Evolutionary conservation across 1,140 invertebrate species (phyloP), one percentile per base, ranked within the genome.

Genomic region (Helicoverpa zea): DNA sequence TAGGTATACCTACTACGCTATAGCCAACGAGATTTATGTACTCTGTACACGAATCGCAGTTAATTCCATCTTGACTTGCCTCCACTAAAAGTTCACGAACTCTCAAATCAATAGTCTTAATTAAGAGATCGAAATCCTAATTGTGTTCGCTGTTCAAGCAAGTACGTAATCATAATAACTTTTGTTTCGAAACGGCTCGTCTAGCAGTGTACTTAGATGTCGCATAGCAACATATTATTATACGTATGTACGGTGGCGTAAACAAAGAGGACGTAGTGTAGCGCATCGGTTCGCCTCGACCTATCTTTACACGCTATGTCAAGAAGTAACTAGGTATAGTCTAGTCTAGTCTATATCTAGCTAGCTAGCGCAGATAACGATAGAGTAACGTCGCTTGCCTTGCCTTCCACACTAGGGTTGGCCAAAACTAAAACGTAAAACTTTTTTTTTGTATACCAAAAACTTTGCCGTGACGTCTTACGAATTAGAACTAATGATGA

Each of bases 241-340:
- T 66, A 43, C 16, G 16, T 75, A 63, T 75, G 58, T 75, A 18
- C 3, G 5, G 73, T 63, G 73, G 43, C 75, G 75, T 77, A 64
- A 77, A 64, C 75, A 77, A 64, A 66, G 56, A 77, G 49, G 61
- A 77, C 75, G 49, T 70, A 64, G 61, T 66, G 61, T 77, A 77
- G 81, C 77, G 78, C 81, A 64, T 84, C 81, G 80, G 74, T 81
- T 89, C 83, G 86, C 86, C 84, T 91, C 88, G 85, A 87, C 83
- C 85, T 86, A 87, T 86, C 85, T 86, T 84, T 76, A 77, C 73
- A 84, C 51, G 76, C 54, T 70, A 59, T 81, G 73, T 81, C 61
- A 64, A 75, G 72, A 81, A 81, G 54, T 81, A 76, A 52, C 74
- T 76, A 66, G 72, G 61, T 83, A 82, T 79, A 81, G 79, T 64